phyloP scores from a whole-genome alignment of 1,140 invertebrate species.

The Drosophila biarmipes region DNA sequence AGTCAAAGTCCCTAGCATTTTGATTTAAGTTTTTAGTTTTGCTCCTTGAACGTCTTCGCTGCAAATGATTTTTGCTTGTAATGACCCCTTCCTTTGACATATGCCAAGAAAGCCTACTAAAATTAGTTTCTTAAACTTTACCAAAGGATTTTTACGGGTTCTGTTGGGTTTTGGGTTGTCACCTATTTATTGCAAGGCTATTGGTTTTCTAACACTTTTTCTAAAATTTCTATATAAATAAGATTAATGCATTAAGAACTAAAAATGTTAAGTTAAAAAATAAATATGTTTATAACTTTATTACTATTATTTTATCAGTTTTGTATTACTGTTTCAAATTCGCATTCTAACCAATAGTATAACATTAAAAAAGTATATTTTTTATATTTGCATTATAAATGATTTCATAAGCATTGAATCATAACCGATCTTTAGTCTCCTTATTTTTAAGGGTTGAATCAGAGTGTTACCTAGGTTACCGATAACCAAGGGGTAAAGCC shows the following conservation, averaged over 20 bases:
- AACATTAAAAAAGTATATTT: no score
- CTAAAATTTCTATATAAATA: no score
- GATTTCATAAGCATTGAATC: not conserved
- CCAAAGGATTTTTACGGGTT: not conserved
- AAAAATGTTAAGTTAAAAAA: no score
- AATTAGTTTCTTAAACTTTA: not conserved
- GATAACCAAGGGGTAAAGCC: not conserved
- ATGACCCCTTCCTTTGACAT: slow-evolving; percentile 11
- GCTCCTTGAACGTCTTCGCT: not conserved
- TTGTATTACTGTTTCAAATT: no score
- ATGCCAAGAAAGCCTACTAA: not conserved
- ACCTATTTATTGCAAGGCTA: not conserved
- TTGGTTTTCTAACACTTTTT: not conserved
- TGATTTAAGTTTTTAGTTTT: slow-evolving; percentile 1
- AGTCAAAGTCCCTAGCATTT: slow-evolving; percentile 36
- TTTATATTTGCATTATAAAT: no score
- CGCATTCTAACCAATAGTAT: no score
- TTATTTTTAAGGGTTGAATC: not conserved
- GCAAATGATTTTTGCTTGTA: not conserved
- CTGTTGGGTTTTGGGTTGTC: not conserved
- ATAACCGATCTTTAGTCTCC: not conserved
- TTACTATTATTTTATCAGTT: no score
- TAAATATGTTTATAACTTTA: no score
- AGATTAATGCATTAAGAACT: no score
- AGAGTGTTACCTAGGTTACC: slow-evolving; percentile 46